Evolutionary conservation across 2,888 invertebrate genomes (phyloP).

Genomic region (Cryptocephalus moraei): DNA sequence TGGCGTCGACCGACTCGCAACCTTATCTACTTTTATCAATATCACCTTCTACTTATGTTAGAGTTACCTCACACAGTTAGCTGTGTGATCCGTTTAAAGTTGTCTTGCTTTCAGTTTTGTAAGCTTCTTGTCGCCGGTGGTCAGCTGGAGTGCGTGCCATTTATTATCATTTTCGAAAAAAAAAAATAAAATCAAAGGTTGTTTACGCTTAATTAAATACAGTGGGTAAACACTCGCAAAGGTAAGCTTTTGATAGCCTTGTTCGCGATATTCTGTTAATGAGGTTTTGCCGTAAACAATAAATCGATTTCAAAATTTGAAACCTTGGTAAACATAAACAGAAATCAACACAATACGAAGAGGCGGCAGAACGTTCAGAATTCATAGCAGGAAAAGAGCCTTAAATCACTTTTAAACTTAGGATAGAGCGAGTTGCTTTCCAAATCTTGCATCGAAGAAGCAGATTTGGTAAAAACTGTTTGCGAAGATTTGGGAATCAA

Average conservation of each 20-base stretch:
- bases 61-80: conserved; percentile 13
- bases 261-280: too few species aligned
- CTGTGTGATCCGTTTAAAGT: conserved; percentile 13
- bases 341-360: too few species aligned
- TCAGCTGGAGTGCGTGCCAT: neutral
- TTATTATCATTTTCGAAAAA: neutral
- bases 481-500: too few species aligned
- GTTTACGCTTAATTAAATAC: neutral
- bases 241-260: neutral
- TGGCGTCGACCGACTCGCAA: conserved; percentile 3
- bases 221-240: neutral
- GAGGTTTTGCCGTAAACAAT: too few species aligned
- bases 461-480: too few species aligned
- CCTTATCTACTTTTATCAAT: conserved; percentile 24
- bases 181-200: neutral
- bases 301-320: too few species aligned
- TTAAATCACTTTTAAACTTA: too few species aligned
- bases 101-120: conserved; percentile 7
- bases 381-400: too few species aligned
- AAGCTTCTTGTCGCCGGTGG: neutral
- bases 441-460: too few species aligned
- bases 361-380: too few species aligned
- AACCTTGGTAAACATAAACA: too few species aligned
- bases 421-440: too few species aligned
- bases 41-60: conserved; percentile 19